Conservation (phyloP, 1,140 invertebrate species). For the Leptinotarsa lineolata region DNA sequence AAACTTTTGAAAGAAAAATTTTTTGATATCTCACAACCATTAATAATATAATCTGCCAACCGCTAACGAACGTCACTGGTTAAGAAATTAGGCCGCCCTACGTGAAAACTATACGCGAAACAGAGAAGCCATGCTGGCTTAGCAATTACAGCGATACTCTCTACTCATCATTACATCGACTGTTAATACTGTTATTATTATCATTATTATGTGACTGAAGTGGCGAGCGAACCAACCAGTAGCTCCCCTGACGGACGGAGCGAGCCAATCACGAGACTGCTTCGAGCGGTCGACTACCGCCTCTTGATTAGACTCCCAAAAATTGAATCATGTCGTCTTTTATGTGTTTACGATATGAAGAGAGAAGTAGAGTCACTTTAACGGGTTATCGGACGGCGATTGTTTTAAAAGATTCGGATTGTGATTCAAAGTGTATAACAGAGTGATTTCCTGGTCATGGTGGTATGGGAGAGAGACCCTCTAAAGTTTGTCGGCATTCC, state of each 20-base stretch:
- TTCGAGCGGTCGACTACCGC: conserved; percentile 12
- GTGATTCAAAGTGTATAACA: no score
- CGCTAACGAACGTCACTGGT: neutral
- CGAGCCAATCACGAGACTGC: neutral
- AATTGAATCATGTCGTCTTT: conserved; percentile 22
- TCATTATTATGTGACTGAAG: conserved; percentile 24
- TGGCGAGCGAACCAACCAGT: conserved; percentile 19
- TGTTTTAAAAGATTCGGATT: no score
- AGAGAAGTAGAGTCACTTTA: neutral
- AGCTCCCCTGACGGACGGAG: neutral
- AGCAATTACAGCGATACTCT: conserved; percentile 17
- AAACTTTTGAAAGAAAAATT: no score
- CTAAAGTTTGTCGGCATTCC: no score
- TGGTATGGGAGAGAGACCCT: no score
- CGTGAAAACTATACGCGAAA: neutral
- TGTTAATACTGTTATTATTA: conserved; percentile 25
- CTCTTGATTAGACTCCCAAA: conserved; percentile 23
- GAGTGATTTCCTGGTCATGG: no score
- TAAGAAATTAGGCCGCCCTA: neutral
- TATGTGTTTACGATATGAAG: neutral
- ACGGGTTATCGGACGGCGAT: no score
- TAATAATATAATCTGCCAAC: no score
- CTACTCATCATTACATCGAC: conserved; percentile 22
- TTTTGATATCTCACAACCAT: no score
- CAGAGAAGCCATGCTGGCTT: conserved; percentile 20